phyloP scores from a whole-genome alignment of 92 coral and sea anemone genomes.

The Phenganax stokvisi region DNA sequence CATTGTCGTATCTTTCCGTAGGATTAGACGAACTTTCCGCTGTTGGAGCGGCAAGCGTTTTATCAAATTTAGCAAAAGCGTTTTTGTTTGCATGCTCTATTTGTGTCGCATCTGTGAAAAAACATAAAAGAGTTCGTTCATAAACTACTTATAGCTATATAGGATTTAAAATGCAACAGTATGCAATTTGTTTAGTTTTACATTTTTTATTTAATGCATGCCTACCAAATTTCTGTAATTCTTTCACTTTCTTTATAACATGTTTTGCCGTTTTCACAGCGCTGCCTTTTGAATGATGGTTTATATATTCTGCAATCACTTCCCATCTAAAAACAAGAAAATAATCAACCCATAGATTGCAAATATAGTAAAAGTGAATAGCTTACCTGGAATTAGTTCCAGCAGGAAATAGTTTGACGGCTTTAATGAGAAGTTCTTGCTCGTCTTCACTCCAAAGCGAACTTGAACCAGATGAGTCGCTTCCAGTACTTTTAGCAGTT shows the following conservation, averaged over 20 bases:
- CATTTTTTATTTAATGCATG: not conserved
- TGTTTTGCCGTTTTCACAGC: conserved; percentile 75
- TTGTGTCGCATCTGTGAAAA: conserved; percentile 56
- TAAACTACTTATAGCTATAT: too few relatives aligned
- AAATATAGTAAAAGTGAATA: not conserved
- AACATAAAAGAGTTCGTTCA: not conserved
- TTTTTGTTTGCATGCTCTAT: conserved; percentile 79
- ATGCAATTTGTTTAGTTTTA: not conserved
- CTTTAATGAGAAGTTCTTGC: conserved; percentile 79
- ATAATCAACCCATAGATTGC: not conserved
- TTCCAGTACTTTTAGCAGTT: conserved; percentile 1
- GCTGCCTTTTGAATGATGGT: conserved; percentile 76
- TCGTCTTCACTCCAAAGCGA: conserved; percentile 78
- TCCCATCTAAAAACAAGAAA: conserved; percentile 63
- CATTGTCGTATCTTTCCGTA: conserved; percentile 67
- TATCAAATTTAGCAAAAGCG: conserved; percentile 85
- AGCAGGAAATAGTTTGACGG: conserved; percentile 92
- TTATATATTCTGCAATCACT: conserved; percentile 88
- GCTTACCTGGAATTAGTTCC: conserved; percentile 85
- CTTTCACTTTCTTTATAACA: conserved; percentile 90
- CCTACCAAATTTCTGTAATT: conserved; percentile 75
- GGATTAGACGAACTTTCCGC: conserved; percentile 52
- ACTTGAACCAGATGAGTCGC: not conserved
- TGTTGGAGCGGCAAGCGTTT: conserved; percentile 48
- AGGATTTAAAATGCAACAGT: too few relatives aligned